phyloP scores from a whole-genome alignment of 2,113 vertebrate species.

The Forbesichthys agassizii region DNA sequence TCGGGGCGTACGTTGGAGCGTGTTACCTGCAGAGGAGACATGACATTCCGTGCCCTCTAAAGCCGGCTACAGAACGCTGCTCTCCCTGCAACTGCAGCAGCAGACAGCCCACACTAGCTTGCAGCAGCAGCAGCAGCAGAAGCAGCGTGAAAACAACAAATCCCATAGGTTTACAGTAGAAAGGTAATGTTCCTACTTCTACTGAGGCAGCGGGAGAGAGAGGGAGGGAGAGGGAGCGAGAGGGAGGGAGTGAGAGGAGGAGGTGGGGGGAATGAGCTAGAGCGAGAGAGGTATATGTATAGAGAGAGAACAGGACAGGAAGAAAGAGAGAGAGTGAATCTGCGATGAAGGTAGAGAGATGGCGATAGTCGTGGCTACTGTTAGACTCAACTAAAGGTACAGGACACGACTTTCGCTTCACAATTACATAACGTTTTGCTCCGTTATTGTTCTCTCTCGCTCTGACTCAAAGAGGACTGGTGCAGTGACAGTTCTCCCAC shows the following conservation, averaged over 20 bases:
- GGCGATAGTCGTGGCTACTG: neutral
- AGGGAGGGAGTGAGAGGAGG: slow-evolving; percentile 33
- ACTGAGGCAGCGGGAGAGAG: slow-evolving; percentile 1
- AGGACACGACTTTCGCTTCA: too few relatives aligned
- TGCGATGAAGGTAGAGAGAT: slow-evolving; percentile 15
- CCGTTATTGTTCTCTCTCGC: too few relatives aligned
- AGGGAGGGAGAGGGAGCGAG: neutral
- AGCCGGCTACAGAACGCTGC: slow-evolving; percentile 70
- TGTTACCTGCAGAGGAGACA: slow-evolving; percentile 81
- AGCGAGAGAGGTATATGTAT: neutral
- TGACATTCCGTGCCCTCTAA: slow-evolving; percentile 79
- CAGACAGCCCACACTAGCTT: slow-evolving; percentile 52
- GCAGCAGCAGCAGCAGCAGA: slow-evolving; percentile 25
- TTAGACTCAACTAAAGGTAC: slow-evolving; percentile 13
- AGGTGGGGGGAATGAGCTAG: slow-evolving; percentile 1
- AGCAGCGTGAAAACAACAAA: slow-evolving; percentile 45
- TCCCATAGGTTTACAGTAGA: slow-evolving; percentile 59
- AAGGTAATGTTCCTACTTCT: slow-evolving; percentile 42
- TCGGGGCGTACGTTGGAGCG: slow-evolving; percentile 47
- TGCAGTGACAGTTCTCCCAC: too few relatives aligned
- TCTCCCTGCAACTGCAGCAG: slow-evolving; percentile 68
- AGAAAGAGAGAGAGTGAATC: slow-evolving; percentile 13
- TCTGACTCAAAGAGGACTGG: too few relatives aligned
- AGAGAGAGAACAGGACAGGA: slow-evolving; percentile 24
- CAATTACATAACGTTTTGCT: too few relatives aligned